These are phyloP conservation scores for Geotrypetes seraphini DNA, from an alignment of 2,797 vertebrate genomes.

Conservation along the genomic window DNA sequence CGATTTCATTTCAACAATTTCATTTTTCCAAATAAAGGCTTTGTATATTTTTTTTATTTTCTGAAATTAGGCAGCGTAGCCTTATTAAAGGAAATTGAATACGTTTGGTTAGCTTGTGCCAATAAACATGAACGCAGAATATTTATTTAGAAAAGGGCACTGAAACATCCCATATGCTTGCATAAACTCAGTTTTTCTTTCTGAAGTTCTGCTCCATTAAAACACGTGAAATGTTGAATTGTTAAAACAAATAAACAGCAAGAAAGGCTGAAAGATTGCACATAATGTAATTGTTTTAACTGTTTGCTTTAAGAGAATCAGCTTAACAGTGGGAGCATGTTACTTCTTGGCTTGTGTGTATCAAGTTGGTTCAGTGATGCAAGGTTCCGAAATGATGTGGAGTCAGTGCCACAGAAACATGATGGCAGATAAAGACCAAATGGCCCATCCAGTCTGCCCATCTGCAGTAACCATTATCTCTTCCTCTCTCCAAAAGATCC, in stretches of 20 bases:
- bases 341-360: slow-evolving; percentile 30
- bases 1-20: slow-evolving; percentile 11
- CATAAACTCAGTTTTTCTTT: slow-evolving; percentile 30
- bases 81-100: slow-evolving; percentile 33
- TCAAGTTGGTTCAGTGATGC: slow-evolving; percentile 26
- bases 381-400: slow-evolving; percentile 26
- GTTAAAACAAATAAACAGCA: slow-evolving; percentile 40
- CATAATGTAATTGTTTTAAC: slow-evolving; percentile 35
- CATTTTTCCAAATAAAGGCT: slow-evolving; percentile 18
- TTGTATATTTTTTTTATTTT: slow-evolving; percentile 12
- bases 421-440: too few species aligned
- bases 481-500: too few species aligned
- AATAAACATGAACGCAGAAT: slow-evolving; percentile 36
- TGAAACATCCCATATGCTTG: slow-evolving; percentile 27
- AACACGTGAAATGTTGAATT: slow-evolving; percentile 37
- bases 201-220: slow-evolving; percentile 38
- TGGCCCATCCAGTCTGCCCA: too few species aligned
- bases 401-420: slow-evolving; percentile 15
- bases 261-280: slow-evolving; percentile 31
- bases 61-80: slow-evolving; percentile 27
- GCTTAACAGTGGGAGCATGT: slow-evolving; percentile 24
- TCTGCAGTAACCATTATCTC: too few species aligned
- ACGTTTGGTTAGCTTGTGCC: slow-evolving; percentile 27
- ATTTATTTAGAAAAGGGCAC: slow-evolving; percentile 52
- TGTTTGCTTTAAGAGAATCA: slow-evolving; percentile 31